Percentiles rank a stretch among this genome's conserved stretches.
Conservation (phyloP, 2,113 vertebrate species). For the Prionailurus bengalensis region DNA sequence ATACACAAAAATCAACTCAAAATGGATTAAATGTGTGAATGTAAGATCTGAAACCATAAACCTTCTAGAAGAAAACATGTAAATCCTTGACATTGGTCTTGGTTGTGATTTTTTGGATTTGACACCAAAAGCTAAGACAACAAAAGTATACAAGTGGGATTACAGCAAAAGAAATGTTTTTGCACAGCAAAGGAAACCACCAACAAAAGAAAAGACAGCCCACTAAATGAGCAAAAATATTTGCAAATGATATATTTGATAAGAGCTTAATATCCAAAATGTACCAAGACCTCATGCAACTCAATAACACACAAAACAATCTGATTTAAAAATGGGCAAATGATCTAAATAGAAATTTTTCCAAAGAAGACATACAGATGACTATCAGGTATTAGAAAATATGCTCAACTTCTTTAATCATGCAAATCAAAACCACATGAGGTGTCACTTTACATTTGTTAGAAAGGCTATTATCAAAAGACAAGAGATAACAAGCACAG, state of each 20-base stretch:
- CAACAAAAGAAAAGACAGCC: not conserved
- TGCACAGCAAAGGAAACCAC: not conserved
- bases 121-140: not conserved
- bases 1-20: not conserved
- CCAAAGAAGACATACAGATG: not conserved
- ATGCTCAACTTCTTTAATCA: not conserved
- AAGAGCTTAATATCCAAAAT: not conserved
- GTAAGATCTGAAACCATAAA: not conserved
- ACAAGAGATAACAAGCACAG: not conserved
- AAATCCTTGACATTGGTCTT: not conserved
- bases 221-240: not conserved
- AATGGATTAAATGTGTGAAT: not conserved
- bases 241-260: not conserved
- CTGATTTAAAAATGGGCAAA: not conserved
- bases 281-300: not conserved
- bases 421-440: not conserved
- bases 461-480: not conserved
- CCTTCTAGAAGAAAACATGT: not conserved
- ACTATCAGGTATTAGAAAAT: not conserved
- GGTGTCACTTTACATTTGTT: not conserved
- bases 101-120: not conserved
- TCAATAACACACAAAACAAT: not conserved
- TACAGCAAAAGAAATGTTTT: not conserved
- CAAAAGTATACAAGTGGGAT: not conserved
- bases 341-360: not conserved